Conservation (phyloP, 2,888 invertebrate species). For the Hypolimnas misippus region DNA sequence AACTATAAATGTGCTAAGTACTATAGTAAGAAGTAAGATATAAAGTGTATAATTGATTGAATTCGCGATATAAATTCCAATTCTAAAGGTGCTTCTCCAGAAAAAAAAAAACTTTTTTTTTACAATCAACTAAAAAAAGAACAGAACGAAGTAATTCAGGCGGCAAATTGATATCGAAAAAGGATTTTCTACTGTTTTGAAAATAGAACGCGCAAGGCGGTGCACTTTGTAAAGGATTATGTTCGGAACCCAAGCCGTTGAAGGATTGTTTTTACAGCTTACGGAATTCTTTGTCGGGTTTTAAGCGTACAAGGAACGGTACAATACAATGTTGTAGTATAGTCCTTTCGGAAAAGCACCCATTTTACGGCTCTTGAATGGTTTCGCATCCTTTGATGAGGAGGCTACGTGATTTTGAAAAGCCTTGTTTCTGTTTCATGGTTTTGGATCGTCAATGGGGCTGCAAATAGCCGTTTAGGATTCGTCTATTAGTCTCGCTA, state of each 20-base stretch:
- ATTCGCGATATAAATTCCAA: constrained; percentile 16
- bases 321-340: constrained; percentile 54
- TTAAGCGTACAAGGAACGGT: constrained; percentile 58
- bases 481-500: constrained; percentile 49
- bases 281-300: constrained; percentile 78
- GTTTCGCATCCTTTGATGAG: constrained; percentile 63
- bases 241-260: constrained; percentile 62
- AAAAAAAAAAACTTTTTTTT: constrained; percentile 64
- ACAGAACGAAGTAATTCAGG: constrained; percentile 68
- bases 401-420: constrained; percentile 73
- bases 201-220: constrained; percentile 72
- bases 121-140: constrained; percentile 59
- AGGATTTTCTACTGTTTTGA: constrained; percentile 81
- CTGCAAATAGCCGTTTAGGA: constrained; percentile 51
- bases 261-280: constrained; percentile 82
- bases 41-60: background rate
- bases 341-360: constrained; percentile 54
- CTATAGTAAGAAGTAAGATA: no score
- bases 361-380: constrained; percentile 70
- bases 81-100: constrained; percentile 36
- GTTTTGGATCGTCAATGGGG: constrained; percentile 61
- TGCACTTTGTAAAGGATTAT: constrained; percentile 76
- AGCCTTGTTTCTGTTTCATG: constrained; percentile 76
- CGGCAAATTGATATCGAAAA: constrained; percentile 81
- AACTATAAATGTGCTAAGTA: no score